These are phyloP conservation scores for Trichoplusia ni DNA, from an alignment of 1,140 invertebrate genomes.

Conservation along the genomic window DNA sequence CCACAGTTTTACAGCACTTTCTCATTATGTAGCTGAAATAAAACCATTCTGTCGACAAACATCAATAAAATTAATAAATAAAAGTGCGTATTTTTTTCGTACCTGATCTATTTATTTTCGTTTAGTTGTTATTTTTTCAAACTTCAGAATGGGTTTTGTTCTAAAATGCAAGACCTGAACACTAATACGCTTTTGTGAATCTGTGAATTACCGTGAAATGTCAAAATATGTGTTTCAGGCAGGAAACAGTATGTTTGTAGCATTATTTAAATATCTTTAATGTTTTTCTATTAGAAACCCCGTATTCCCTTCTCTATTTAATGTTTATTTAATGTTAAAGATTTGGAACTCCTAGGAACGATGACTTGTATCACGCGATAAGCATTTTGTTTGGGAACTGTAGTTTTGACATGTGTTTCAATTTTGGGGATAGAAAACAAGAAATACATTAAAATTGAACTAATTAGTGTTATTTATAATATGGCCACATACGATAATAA, in stretches of 20 bases:
- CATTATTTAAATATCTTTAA: neutral
- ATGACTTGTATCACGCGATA: constrained; percentile 4
- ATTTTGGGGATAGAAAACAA: constrained; percentile 35
- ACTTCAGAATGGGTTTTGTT: no score
- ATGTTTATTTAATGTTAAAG: neutral
- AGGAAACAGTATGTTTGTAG: neutral
- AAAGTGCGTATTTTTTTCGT: no score
- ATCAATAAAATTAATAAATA: no score
- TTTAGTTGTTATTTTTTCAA: no score
- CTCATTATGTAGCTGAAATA: no score
- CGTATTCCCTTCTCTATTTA: neutral
- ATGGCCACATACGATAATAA: constrained; percentile 97
- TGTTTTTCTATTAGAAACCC: neutral
- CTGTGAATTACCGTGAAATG: neutral
- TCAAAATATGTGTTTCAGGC: neutral
- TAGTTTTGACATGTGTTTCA: constrained; percentile 43
- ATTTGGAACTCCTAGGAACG: neutral
- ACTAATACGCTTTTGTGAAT: no score
- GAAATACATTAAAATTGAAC: constrained; percentile 31
- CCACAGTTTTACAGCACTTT: no score
- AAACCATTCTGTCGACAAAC: no score
- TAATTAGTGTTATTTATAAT: constrained; percentile 22
- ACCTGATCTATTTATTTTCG: no score
- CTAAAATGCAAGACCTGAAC: no score
- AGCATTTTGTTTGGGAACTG: constrained; percentile 38